Conservation (phyloP, 2,888 invertebrate species). For the Dioctria linearis region DNA sequence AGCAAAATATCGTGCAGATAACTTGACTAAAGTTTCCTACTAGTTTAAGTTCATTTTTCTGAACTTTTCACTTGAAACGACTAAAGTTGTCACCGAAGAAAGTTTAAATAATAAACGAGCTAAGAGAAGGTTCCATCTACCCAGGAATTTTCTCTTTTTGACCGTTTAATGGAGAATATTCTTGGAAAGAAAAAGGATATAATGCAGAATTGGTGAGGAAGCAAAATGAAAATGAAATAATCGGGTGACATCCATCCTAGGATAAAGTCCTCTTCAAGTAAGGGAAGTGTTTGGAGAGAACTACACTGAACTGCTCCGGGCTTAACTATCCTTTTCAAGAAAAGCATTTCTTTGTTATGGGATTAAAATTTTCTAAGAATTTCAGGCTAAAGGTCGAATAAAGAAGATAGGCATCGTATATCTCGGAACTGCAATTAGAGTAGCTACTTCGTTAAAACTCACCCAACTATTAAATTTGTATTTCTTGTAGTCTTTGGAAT, state of each 20-base stretch:
- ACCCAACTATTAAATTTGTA: slow-evolving; percentile 28
- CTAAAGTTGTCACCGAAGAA: slow-evolving; percentile 52
- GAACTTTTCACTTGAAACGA: slow-evolving; percentile 52
- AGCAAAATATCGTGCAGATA: slow-evolving; percentile 45
- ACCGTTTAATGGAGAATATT: slow-evolving; percentile 43
- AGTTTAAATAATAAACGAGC: slow-evolving; percentile 53
- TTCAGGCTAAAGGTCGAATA: slow-evolving; percentile 18
- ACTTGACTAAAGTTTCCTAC: slow-evolving; percentile 41
- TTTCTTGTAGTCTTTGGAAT: background rate
- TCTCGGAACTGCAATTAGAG: slow-evolving; percentile 48
- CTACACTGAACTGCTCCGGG: slow-evolving; percentile 36
- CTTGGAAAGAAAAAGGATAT: slow-evolving; percentile 5
- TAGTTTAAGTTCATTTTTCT: slow-evolving; percentile 50
- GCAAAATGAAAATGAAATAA: slow-evolving; percentile 51
- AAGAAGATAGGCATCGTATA: slow-evolving; percentile 46
- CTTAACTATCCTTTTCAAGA: slow-evolving; percentile 40
- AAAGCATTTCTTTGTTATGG: slow-evolving; percentile 39
- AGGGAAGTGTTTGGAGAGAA: slow-evolving; percentile 42
- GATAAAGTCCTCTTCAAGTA: slow-evolving; percentile 30
- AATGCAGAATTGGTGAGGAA: background rate
- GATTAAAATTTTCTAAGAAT: slow-evolving; percentile 41
- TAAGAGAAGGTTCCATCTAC: slow-evolving; percentile 38
- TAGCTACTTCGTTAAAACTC: slow-evolving; percentile 31
- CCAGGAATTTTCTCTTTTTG: slow-evolving; percentile 19
- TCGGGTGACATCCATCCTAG: slow-evolving; percentile 27